Evolutionary conservation across 2,113 vertebrate genomes (phyloP).

Genomic region (Sinocyclocheilus anophthalmus): DNA sequence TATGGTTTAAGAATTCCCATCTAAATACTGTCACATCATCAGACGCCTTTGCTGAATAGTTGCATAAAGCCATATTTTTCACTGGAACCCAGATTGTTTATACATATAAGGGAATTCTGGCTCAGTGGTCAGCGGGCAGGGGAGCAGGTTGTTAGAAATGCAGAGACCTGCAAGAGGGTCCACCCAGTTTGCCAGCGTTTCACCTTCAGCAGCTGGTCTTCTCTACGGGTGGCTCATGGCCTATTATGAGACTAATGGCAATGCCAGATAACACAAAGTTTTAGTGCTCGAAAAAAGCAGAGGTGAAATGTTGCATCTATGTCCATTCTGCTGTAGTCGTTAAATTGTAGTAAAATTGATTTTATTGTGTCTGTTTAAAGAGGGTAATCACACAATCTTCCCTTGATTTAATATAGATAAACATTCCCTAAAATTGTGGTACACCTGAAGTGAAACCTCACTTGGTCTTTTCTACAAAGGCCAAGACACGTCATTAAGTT

Average conservation of each 20-base stretch:
- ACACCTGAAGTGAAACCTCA: no score
- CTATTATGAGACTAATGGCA: not conserved
- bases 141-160: not conserved
- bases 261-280: not conserved
- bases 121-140: not conserved
- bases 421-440: no score
- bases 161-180: not conserved
- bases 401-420: no score
- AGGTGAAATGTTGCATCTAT: not conserved
- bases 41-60: not conserved
- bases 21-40: not conserved
- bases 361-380: no score
- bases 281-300: not conserved
- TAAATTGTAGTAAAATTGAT: not conserved
- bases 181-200: not conserved
- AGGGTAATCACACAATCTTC: no score
- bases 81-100: not conserved
- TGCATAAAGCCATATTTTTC: not conserved
- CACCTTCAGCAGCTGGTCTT: constrained; percentile 12
- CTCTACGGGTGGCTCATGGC: not conserved
- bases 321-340: not conserved
- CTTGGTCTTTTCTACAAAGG: no score
- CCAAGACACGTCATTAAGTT: no score
- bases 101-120: constrained; percentile 16
- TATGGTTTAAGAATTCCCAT: not conserved